Conservation (phyloP, 2,888 invertebrate species). For the Epinotia bilunana region DNA sequence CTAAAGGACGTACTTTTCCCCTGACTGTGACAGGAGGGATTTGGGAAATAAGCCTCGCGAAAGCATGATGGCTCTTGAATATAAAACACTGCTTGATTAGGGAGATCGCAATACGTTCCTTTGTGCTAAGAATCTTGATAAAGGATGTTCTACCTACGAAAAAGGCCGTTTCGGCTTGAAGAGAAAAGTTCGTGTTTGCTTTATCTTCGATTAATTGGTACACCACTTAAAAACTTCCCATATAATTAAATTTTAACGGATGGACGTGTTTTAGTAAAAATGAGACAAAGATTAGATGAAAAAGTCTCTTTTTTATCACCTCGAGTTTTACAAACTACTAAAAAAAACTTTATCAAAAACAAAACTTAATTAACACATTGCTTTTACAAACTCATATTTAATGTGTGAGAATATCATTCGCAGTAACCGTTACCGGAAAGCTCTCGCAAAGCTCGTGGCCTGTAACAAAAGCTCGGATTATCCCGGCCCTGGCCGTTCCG, state of each 20-base stretch:
- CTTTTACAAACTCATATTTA: background rate
- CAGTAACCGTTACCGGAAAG: background rate
- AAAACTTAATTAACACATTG: too few relatives aligned
- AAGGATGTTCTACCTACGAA: background rate
- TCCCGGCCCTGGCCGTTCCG: background rate
- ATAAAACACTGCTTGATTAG: background rate
- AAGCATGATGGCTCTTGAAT: conserved; percentile 1
- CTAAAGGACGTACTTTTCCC: background rate
- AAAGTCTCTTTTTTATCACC: too few relatives aligned
- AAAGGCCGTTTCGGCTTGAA: background rate
- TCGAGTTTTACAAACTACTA: too few relatives aligned
- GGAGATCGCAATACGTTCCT: background rate
- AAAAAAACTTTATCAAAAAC: too few relatives aligned
- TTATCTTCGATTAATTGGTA: too few relatives aligned
- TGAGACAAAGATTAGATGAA: too few relatives aligned
- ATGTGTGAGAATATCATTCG: background rate
- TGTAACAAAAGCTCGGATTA: conserved; percentile 13
- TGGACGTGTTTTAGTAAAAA: too few relatives aligned
- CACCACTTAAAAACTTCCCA: too few relatives aligned
- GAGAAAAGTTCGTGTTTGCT: background rate
- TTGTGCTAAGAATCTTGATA: background rate
- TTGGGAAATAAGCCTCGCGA: background rate
- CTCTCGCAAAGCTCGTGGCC: conserved; percentile 3
- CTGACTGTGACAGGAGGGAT: background rate
- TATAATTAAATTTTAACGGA: too few relatives aligned